These are phyloP conservation scores for Andrena hattorfiana DNA, from an alignment of 2,888 invertebrate genomes.

Conservation along the genomic window DNA sequence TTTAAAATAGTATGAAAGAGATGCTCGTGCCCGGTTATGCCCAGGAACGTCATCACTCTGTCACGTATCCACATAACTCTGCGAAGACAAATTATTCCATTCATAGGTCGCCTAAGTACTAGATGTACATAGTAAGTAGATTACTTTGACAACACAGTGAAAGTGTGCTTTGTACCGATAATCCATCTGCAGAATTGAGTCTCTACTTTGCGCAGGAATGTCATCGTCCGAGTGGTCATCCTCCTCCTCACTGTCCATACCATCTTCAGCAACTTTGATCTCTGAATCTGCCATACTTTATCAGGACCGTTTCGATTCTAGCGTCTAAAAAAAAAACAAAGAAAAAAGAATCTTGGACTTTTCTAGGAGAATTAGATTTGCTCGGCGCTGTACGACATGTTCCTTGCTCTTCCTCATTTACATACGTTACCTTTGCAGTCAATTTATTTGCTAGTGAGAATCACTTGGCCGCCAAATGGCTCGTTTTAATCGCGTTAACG, in stretches of 20 bases:
- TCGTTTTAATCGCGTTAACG: too few relatives aligned
- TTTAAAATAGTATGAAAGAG: constrained; percentile 73
- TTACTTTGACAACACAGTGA: too few relatives aligned
- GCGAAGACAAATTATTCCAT: background rate
- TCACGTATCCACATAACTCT: constrained; percentile 90
- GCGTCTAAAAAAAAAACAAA: background rate
- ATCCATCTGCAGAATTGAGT: constrained; percentile 42
- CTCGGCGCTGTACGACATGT: too few relatives aligned
- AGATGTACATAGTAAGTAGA: background rate
- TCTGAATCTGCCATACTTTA: constrained; percentile 26
- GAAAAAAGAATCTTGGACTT: too few relatives aligned
- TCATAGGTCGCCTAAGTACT: too few relatives aligned
- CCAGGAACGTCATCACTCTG: constrained; percentile 87
- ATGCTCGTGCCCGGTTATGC: constrained; percentile 80
- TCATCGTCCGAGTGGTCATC: constrained; percentile 21
- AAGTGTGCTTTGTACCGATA: constrained; percentile 54
- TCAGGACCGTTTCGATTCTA: background rate
- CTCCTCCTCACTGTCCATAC: background rate
- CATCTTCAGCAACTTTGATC: background rate
- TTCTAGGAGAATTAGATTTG: too few relatives aligned
- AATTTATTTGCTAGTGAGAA: too few relatives aligned
- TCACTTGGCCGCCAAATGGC: too few relatives aligned
- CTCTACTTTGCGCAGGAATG: background rate
- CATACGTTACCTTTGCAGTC: too few relatives aligned
- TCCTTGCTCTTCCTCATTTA: too few relatives aligned